These are phyloP conservation scores for Aurelia sp. DNA, from an alignment of 30 jellyfish, hydroid and myxozoan species.

Conservation along the genomic window DNA sequence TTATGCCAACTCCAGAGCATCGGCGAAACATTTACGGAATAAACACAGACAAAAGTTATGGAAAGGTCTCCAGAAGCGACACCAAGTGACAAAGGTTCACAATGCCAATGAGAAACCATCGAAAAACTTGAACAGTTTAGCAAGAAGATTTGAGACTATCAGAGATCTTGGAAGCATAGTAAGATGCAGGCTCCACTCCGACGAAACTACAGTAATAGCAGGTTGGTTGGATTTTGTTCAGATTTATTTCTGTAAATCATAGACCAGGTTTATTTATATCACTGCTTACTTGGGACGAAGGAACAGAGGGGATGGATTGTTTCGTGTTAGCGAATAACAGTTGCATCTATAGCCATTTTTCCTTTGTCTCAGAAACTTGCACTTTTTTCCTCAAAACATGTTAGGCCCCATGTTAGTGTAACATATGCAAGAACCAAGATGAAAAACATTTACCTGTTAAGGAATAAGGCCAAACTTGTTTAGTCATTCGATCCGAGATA, in stretches of 20 bases:
- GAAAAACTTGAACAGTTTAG: slow-evolving; percentile 48
- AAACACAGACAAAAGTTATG: background rate
- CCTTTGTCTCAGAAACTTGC: no score
- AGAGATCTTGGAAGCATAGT: slow-evolving; percentile 78
- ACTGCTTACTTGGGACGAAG: no score
- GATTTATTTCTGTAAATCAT: background rate
- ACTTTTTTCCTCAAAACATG: no score
- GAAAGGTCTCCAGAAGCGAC: slow-evolving; percentile 2
- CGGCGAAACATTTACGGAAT: background rate
- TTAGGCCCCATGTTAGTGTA: no score
- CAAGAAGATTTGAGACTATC: slow-evolving; percentile 63
- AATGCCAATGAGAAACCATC: slow-evolving; percentile 36
- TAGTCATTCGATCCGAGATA: no score
- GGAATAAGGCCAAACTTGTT: no score
- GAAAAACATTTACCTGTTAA: no score
- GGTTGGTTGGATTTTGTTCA: slow-evolving; percentile 11
- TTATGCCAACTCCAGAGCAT: background rate
- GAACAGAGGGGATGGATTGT: no score
- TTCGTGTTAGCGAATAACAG: no score
- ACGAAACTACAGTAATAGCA: slow-evolving; percentile 46
- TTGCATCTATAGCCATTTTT: no score
- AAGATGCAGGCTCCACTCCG: slow-evolving; percentile 62
- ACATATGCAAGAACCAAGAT: no score
- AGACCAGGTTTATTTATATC: no score
- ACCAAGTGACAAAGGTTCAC: background rate